Conservation (phyloP, 2,797 vertebrate genomes). For the Brachyrhaphis roseni region DNA sequence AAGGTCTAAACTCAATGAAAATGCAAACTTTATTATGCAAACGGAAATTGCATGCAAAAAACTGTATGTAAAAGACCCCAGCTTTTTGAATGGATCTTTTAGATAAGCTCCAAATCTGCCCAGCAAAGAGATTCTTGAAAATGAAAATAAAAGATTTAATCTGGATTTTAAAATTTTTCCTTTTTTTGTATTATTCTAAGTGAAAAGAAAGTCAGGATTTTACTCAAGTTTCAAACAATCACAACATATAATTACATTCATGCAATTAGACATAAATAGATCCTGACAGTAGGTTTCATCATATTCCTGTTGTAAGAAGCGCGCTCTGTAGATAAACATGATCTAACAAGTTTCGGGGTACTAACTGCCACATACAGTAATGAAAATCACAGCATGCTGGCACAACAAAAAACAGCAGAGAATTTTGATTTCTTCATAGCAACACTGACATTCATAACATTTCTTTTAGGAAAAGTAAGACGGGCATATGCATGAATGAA, state of each 20-base stretch:
- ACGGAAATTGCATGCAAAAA: constrained; percentile 79
- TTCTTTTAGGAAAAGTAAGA: not conserved
- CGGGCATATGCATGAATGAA: constrained; percentile 26
- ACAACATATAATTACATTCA: not conserved
- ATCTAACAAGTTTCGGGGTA: not conserved
- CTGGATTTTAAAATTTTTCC: not conserved
- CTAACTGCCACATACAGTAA: too few relatives aligned
- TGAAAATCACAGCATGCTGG: constrained; percentile 7
- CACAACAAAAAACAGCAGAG: not conserved
- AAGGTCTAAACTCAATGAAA: constrained; percentile 58
- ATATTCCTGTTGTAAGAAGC: not conserved
- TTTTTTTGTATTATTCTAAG: not conserved
- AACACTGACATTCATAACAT: not conserved
- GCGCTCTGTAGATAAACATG: not conserved
- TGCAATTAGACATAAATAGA: too few relatives aligned
- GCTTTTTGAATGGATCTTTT: constrained; percentile 69
- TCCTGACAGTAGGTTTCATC: not conserved
- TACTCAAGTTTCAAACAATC: not conserved
- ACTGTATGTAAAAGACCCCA: constrained; percentile 70
- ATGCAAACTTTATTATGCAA: constrained; percentile 70
- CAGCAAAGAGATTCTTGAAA: constrained; percentile 21
- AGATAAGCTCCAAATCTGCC: constrained; percentile 49
- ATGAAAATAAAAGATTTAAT: not conserved
- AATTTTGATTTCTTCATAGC: not conserved
- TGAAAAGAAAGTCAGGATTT: not conserved